Evolutionary conservation across 2,797 vertebrate species (phyloP).

Genomic region (Amblyraja radiata): DNA sequence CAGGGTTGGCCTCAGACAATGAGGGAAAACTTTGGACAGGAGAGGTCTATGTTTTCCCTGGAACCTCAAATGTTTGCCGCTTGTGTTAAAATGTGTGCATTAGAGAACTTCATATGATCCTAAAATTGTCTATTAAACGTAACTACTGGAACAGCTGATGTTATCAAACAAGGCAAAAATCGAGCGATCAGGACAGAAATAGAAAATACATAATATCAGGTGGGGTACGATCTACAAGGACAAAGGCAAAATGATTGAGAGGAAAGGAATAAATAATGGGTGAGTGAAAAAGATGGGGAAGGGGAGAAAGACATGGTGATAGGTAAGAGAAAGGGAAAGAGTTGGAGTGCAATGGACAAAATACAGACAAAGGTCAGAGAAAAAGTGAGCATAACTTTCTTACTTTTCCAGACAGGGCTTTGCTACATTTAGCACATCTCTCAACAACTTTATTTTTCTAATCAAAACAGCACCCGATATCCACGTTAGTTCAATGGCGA

Average conservation of each 20-base stretch:
- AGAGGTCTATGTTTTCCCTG: not conserved
- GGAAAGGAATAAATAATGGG: not conserved
- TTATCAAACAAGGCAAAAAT: not conserved
- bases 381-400: not conserved
- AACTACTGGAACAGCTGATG: not conserved
- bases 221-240: not conserved
- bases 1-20: not conserved
- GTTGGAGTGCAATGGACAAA: not conserved
- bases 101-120: not conserved
- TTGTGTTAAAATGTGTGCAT: not conserved
- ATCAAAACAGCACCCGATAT: not conserved
- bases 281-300: not conserved
- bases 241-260: not conserved
- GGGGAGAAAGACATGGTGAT: not conserved
- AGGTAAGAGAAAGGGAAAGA: not conserved
- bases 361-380: not conserved
- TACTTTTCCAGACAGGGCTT: not conserved
- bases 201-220: not conserved
- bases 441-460: not conserved
- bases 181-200: not conserved
- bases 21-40: not conserved
- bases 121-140: not conserved
- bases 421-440: not conserved
- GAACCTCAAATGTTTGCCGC: not conserved
- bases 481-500: not conserved